Percentiles rank a stretch among this genome's conserved stretches.
phyloP scores from a whole-genome alignment of 53 echinoderm and acorn worm genomes.

The Temnopleurus reevesii region DNA sequence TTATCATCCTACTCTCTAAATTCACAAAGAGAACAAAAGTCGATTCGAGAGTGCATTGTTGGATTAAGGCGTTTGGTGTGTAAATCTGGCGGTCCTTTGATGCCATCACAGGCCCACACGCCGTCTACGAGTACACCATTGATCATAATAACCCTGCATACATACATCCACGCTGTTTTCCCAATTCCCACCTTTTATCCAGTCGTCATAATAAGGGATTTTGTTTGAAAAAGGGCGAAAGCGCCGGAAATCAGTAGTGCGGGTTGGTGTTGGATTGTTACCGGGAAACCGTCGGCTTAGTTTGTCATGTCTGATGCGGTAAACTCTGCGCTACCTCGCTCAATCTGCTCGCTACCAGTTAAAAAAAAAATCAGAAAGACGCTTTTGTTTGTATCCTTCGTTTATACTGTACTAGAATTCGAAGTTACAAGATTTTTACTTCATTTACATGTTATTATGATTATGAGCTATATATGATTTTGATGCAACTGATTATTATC shows the following conservation, averaged over 20 bases:
- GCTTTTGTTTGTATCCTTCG: not conserved
- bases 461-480: no score
- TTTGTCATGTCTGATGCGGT: not conserved
- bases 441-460: no score
- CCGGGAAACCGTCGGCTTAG: conserved; percentile 6
- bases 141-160: not conserved
- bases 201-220: not conserved
- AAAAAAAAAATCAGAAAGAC: not conserved
- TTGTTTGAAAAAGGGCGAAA: conserved; percentile 24
- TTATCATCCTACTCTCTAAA: not conserved
- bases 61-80: conserved; percentile 29
- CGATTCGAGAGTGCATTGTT: not conserved
- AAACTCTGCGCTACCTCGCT: conserved; percentile 1
- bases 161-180: not conserved
- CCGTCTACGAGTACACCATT: not conserved
- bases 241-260: conserved; percentile 34
- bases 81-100: conserved; percentile 30
- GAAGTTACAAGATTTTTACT: no score
- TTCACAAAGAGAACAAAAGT: conserved; percentile 21
- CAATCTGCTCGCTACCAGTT: not conserved
- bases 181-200: not conserved
- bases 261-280: not conserved
- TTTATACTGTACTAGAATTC: not conserved
- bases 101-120: conserved; percentile 1
- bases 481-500: no score